phyloP scores from a whole-genome alignment of 2,797 vertebrate species.

The Trachops cirrhosus region DNA sequence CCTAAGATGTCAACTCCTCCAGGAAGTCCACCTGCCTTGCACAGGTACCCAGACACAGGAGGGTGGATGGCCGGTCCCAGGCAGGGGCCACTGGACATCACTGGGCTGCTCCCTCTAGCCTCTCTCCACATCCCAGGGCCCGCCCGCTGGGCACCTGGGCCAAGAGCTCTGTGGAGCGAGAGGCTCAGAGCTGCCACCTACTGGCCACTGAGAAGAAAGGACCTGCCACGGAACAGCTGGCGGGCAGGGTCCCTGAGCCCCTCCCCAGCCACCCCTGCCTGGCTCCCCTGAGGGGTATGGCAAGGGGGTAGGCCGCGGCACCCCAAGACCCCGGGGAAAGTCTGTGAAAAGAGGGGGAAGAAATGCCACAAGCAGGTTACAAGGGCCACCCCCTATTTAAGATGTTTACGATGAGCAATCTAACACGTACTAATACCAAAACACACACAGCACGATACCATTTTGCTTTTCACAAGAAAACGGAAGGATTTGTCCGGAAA shows the following conservation, averaged over 20 bases:
- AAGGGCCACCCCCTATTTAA: not conserved
- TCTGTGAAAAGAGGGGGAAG: not conserved
- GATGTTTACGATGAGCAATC: not conserved
- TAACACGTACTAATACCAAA: not conserved
- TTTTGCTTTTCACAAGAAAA: not conserved
- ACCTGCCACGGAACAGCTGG: not conserved
- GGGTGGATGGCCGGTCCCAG: not conserved
- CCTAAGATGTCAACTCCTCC: not conserved
- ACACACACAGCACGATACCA: not conserved
- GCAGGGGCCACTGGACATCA: not conserved
- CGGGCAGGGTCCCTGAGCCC: rapidly evolving
- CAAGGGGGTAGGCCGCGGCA: not conserved
- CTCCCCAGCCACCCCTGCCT: not conserved
- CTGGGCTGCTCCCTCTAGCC: not conserved
- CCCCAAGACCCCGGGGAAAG: not conserved
- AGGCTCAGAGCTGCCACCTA: slow-evolving; percentile 49
- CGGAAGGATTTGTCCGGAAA: not conserved
- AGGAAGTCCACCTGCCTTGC: not conserved
- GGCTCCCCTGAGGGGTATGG: not conserved
- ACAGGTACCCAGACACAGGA: not conserved
- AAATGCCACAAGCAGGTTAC: not conserved
- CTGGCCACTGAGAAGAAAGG: not conserved
- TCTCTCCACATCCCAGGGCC: not conserved
- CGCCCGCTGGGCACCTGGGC: not conserved
- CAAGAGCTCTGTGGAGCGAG: not conserved